Evolutionary conservation across 2,113 vertebrate species (phyloP).

Genomic region (Piaya cayana): DNA sequence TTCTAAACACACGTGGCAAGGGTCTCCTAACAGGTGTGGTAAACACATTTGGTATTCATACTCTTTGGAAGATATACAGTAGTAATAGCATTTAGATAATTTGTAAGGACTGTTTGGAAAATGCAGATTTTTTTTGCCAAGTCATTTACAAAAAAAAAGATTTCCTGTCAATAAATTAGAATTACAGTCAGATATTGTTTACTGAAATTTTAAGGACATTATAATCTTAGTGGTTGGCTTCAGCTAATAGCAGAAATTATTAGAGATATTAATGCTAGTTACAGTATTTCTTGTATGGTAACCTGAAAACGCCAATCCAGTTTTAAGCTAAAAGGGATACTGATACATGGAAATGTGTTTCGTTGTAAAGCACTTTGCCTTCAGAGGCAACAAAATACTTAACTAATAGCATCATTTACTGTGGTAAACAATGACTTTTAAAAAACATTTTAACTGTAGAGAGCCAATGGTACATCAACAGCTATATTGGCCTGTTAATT

Average conservation of each 20-base stretch:
- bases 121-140: neutral
- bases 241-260: neutral
- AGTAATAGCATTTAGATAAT: neutral
- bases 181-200: neutral
- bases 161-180: neutral
- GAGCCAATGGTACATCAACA: neutral
- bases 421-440: neutral
- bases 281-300: neutral
- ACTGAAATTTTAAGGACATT: neutral
- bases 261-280: neutral
- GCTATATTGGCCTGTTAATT: neutral
- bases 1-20: neutral
- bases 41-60: neutral
- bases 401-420: neutral
- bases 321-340: neutral
- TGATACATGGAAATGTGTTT: neutral
- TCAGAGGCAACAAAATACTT: neutral
- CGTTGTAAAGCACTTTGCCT: neutral
- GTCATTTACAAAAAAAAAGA: neutral
- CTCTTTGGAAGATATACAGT: neutral
- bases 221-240: neutral
- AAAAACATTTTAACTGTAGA: neutral
- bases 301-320: neutral
- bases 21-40: neutral
- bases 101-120: neutral